Base-by-base conservation (phyloP, 2,888 invertebrate genomes). In the Diarsia rubi region DNA sequence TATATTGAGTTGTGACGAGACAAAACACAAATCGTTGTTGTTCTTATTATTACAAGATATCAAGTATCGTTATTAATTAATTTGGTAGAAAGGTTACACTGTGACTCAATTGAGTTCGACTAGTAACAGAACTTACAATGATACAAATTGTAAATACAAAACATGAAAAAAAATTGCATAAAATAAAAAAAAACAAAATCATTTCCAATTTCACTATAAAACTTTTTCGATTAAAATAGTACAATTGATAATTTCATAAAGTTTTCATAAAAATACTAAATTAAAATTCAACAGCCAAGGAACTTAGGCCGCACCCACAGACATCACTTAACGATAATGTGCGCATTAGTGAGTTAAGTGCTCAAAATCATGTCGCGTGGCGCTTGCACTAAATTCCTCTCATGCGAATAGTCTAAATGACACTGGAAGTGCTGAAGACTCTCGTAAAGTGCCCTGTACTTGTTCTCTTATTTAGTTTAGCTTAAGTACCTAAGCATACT, bases 241-340 rank as follows among this genome's bases (percentile, higher is more conserved):
- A 14, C 0, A 44, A 31, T 49, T 59, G 5, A 19, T 42, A 4
- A 42, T 31, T 21, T n/a, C 0, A 0, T 14, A 1, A 57, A 73
- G 45, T 44, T 54, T 45, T 74, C 21, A 37, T 37, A 14, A n/a
- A 31, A 62, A 73, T 31, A 6, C 45, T 63, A 42, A 27, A 44
- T 49, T 49, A 2, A 31, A 27, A 49, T 65, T 45, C 14, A 42
- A 1, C 47, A 44, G 62, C 31, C 19, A n/a, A n/a, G 37, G 27
- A 52, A 62, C 62, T 78, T 47, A 42, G n/a, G n/a, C 62, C 12
- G 1, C 78, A 54, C 45, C 3, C 9, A 42, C 1, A 54, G 27
- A 78, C 62, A 19, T 63, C 70, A 54, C 27, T 54, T 47, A 76
- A 77, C 62, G 52, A 70, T 63, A 54, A 78, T 78, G 71, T 37